Conservation (phyloP, 1,140 invertebrate species). For the Drosophila hydei region DNA sequence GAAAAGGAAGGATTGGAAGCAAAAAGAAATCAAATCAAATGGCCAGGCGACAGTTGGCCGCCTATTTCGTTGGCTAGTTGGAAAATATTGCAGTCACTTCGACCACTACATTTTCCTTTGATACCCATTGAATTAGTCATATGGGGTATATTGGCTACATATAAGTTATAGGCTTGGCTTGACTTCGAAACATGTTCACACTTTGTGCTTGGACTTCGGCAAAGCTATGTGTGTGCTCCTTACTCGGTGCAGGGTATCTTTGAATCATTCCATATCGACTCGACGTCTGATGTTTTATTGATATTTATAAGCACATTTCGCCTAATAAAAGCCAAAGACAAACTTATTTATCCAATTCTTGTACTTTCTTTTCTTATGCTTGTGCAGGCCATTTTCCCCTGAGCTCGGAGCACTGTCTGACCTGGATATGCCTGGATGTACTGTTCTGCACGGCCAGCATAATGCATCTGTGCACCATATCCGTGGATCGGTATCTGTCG, state of each 20-base stretch:
- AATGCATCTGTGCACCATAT: conserved; percentile 98
- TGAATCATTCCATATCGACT: not conserved
- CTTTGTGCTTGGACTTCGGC: too few species aligned
- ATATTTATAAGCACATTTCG: conserved; percentile 26
- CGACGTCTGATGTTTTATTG: not conserved
- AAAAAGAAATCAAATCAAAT: conserved; percentile 61
- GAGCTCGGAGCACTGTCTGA: conserved; percentile 91
- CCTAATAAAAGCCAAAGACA: conserved; percentile 32
- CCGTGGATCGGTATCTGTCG: conserved; percentile 94
- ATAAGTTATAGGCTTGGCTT: too few species aligned
- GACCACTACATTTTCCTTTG: conserved; percentile 5
- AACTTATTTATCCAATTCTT: not conserved
- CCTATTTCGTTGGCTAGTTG: conserved; percentile 34
- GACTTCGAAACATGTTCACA: too few species aligned
- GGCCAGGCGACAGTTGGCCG: conserved; percentile 56
- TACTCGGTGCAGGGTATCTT: not conserved
- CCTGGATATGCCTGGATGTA: conserved; percentile 96
- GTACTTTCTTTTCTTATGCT: conserved; percentile 45
- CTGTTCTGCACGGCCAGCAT: conserved; percentile 98
- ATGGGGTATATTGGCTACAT: not conserved
- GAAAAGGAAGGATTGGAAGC: not conserved
- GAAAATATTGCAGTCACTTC: conserved; percentile 61
- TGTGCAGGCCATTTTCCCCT: conserved; percentile 93
- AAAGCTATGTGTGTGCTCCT: too few species aligned
- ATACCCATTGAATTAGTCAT: conserved; percentile 17